Base-by-base conservation (phyloP, 2,888 invertebrate species). In the Caenorhabditis doughertyi region DNA sequence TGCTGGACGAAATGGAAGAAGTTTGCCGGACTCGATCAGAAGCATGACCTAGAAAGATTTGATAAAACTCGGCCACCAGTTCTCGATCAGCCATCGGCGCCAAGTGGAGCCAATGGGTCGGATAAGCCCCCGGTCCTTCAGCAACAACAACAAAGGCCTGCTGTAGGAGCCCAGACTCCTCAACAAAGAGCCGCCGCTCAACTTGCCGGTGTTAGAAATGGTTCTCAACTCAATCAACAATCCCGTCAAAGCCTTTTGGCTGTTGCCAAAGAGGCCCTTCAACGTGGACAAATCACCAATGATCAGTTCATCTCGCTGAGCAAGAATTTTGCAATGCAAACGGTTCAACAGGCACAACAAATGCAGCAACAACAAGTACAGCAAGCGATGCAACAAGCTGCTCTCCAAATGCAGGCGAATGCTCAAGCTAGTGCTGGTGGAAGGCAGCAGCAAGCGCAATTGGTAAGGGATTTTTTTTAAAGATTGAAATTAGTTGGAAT, bases 1-100 rank as follows among this genome's bases (percentile, higher is more conserved):
- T 99, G 99, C 93, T 99, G 97, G 97, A 94, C 94, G 84, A 97
- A 97, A 92, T 99, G 98, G 98, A 98, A 98, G 93, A 97, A 97
- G 93, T 97, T 97, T 93, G 98, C 98, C 77, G 98, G 98, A 82
- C 94, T 99, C 67, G 97, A 97, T 94, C 92, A 92, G 39, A 86
- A 87, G 5, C 90, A 92, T 67, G 87, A 88, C 29, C 53, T 81
- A 5, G 79, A 79, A 35, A 44, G 68, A 3, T 83, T 76, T 25
- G 83, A 81, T 49, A 85, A 85, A 49, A 77, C 71, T 0, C 65
- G 71, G 0, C 72, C 81, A 25, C 71, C 76, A 35, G 71, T 68
- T 16, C 44, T 77, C 1, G 70, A 70, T n/a, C 77, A 70, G 18
- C 62, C 49, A n/a, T 25, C 53, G 9, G 18, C 53, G 0, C 44